These are phyloP conservation scores for Mylabris sibirica DNA, from an alignment of 2,888 invertebrate species.

Conservation along the genomic window DNA sequence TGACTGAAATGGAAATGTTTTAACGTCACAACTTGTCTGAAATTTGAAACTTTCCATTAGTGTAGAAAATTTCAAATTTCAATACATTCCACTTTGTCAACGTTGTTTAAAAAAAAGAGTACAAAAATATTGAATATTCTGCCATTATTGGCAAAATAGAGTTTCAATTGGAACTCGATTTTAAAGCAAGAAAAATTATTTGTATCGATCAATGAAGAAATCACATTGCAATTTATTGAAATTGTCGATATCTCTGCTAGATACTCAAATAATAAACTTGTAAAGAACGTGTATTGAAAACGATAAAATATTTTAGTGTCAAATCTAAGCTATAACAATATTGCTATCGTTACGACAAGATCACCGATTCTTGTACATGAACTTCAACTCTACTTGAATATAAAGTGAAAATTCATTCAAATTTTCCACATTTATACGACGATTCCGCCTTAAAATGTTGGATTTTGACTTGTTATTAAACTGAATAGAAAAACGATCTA, in stretches of 20 bases:
- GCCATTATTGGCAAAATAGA: slow-evolving; percentile 19
- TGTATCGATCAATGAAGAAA: background rate
- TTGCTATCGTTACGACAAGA: slow-evolving; percentile 42
- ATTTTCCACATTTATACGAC: slow-evolving; percentile 37
- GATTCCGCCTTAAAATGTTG: background rate
- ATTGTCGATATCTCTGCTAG: background rate
- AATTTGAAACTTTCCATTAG: slow-evolving; percentile 24
- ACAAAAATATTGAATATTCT: too few relatives aligned
- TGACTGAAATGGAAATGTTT: background rate
- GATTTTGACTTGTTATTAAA: slow-evolving; percentile 11
- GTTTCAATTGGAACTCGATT: slow-evolving; percentile 27
- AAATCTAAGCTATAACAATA: slow-evolving; percentile 38
- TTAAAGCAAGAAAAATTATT: background rate
- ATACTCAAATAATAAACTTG: slow-evolving; percentile 16
- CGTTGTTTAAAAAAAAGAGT: slow-evolving; percentile 12
- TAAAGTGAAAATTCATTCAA: slow-evolving; percentile 45
- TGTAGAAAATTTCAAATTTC: slow-evolving; percentile 27
- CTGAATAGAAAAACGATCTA: background rate
- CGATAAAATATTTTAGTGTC: slow-evolving; percentile 41
- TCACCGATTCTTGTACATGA: slow-evolving; percentile 36
- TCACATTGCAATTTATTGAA: background rate
- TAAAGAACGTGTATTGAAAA: slow-evolving; percentile 27
- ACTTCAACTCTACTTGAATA: slow-evolving; percentile 39
- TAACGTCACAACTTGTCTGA: slow-evolving; percentile 8
- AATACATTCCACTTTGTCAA: slow-evolving; percentile 27